These are phyloP conservation scores for Aromia moschata DNA, from an alignment of 2,888 invertebrate genomes.

Conservation along the genomic window DNA sequence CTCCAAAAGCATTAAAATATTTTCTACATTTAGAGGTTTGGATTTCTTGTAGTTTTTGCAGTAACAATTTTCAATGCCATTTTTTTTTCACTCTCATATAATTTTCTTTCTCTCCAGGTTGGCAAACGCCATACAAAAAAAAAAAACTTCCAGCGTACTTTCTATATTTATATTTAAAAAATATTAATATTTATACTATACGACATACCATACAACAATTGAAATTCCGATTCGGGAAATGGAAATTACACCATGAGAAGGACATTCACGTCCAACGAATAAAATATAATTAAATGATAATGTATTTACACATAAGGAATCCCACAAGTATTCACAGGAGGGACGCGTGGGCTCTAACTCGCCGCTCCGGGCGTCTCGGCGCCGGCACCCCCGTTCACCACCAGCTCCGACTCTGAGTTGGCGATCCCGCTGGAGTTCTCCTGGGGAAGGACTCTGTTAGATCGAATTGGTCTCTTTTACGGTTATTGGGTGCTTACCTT, in stretches of 20 bases:
- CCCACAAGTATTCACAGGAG: not conserved
- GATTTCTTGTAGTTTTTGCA: no score
- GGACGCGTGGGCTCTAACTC: not conserved
- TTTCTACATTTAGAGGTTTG: no score
- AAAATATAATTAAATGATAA: not conserved
- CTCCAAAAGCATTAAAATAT: no score
- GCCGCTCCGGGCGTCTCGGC: conserved; percentile 4
- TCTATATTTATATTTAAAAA: not conserved
- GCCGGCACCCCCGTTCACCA: conserved; percentile 4
- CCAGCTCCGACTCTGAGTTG: conserved; percentile 32
- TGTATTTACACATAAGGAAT: conserved; percentile 8
- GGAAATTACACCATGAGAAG: not conserved
- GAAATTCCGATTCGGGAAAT: not conserved
- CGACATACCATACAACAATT: not conserved
- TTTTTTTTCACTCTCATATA: no score
- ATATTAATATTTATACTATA: not conserved
- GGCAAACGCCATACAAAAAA: no score
- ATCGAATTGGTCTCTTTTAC: no score
- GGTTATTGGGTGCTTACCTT: conserved; percentile 26
- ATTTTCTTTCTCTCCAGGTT: no score
- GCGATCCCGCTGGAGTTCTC: conserved; percentile 40
- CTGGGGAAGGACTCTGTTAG: no score
- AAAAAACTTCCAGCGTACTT: not conserved
- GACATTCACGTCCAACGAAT: not conserved
- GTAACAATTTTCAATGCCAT: no score